Base-by-base conservation (phyloP, 2,797 vertebrate genomes). In the Hirundo rustica region DNA sequence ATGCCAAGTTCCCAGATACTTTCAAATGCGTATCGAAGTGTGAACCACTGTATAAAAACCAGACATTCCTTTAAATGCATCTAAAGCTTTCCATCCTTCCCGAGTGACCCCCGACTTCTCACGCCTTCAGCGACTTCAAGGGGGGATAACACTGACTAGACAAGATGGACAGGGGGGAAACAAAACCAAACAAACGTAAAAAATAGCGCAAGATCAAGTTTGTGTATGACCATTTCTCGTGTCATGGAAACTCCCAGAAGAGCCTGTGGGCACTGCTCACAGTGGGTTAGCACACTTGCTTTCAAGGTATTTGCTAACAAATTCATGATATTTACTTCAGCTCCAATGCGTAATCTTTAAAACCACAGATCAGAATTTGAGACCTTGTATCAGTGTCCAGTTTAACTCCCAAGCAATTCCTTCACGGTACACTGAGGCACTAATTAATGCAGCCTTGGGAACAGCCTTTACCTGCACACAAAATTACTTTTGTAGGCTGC, bases 51-150 rank as follows among this genome's bases (percentile, higher is more conserved):
- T 2, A 55, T 4, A 25, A 25, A 73, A 70, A 34, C 15, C 2
- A 51, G 0, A 0, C 2, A 11, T 23, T 72, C 54, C 30, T 54
- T 74, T 15, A 72, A 25, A 84, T 11, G 29, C 8, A 45, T 16
- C 4, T 0, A 36, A 79, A 58, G 4, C 2, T 85, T 95, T 73
- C 55, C 13, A 32, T 25, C 38, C 29, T 54, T 61, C 60, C 34
- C 0, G 0, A 78, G 32, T 17, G 29, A 92, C 13, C 29, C 27
- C 34, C 2, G 7, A 13, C 40, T 44, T 67, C 45, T 76, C 44
- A 42, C 30, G 29, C 12, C 30, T 40, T 68, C 45, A 50, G 29
- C 25, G 47, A 66, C 48, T 65, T 47, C 9, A 3, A 6, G 9
- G 12, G 7, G 8, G 17, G 16, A 19, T 15, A 76, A 50, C 4